Base-by-base conservation (phyloP, 2,797 vertebrate species). In the Urocyon cinereoargenteus region DNA sequence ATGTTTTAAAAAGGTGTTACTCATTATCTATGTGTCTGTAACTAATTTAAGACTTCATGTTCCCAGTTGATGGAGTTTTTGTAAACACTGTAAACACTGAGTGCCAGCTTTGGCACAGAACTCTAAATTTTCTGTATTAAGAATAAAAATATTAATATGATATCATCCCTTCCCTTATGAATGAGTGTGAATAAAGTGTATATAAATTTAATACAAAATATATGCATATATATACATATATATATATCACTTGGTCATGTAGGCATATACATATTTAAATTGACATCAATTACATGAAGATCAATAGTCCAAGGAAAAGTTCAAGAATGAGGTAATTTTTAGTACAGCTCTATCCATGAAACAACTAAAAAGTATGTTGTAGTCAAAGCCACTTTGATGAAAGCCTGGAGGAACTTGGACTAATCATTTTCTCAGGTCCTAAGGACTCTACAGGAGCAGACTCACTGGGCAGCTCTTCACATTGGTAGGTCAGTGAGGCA, bases 401-500 rank as follows among this genome's bases (percentile, higher is more conserved):
- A 81, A 83, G 28, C 6, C 12, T 64, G 40, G 36, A 31, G 77
- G 68, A 84, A 5, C 21, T 51, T 1, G 49, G 31, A 66, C 15
- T 15, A n/a, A 36, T 31, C 0, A 1, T 75, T 49, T 53, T 22
- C 72, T 72, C 10, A 55, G 78, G 64, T 24, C 45, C 40, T 19
- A 9, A 21, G 51, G 28, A 31, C 28, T 28, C 53, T 36, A 51
- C 9, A 2, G 5, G 5, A 18, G 53, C 53, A 51, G 95, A 99
- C 99, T 99, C 98, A 99, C 99, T 49, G 98, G 96, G 86, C 99
- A 99, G 96, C 98, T 99, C 98, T 99, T 99, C 26, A 98, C 96
- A 96, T 99, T 99, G 98, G 99, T 99, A 1, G 99, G 98, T 92
- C 99, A 98, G 98, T 99, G 99, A 68, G 99, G 99, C 94, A 99